phyloP scores from a whole-genome alignment of 2,888 invertebrate species.

The Drosophila monieri region DNA sequence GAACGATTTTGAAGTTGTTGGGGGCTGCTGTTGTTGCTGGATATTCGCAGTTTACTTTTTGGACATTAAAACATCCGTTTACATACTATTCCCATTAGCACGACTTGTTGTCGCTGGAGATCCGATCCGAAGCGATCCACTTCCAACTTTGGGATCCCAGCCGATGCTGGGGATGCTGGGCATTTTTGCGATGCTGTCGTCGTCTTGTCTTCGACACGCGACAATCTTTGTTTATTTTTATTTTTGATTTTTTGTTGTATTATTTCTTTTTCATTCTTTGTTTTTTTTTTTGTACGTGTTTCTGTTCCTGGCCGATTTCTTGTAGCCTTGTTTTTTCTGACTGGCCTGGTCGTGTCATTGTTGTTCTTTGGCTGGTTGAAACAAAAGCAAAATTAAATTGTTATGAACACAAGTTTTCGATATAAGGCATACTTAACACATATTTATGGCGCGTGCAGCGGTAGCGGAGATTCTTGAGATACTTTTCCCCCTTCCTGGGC shows the following conservation, averaged over 20 bases:
- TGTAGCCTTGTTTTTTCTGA: slow-evolving; percentile 44
- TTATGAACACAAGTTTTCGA: slow-evolving; percentile 78
- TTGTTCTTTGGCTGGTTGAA: slow-evolving; percentile 50
- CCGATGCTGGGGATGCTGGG: neutral
- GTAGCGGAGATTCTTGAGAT: slow-evolving; percentile 72
- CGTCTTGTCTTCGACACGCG: slow-evolving; percentile 74
- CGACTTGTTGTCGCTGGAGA: slow-evolving; percentile 57
- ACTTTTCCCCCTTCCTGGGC: slow-evolving; percentile 42
- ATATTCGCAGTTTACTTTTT: slow-evolving; percentile 80
- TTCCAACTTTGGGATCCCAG: slow-evolving; percentile 11
- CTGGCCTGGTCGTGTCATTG: slow-evolving; percentile 25
- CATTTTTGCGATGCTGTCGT: slow-evolving; percentile 30
- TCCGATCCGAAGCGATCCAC: slow-evolving; percentile 32
- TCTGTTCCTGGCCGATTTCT: slow-evolving; percentile 13
- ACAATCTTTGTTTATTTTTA: slow-evolving; percentile 61
- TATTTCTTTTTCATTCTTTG: slow-evolving; percentile 7
- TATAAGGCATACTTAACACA: slow-evolving; percentile 77
- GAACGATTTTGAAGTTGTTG: slow-evolving; percentile 61
- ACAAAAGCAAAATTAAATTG: slow-evolving; percentile 79
- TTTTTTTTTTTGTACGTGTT: slow-evolving; percentile 7
- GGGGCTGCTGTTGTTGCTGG: slow-evolving; percentile 35
- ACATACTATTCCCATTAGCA: slow-evolving; percentile 82
- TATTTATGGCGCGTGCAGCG: slow-evolving; percentile 79
- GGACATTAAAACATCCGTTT: slow-evolving; percentile 82
- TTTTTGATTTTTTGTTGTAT: neutral